phyloP scores from a whole-genome alignment of 2,888 invertebrate genomes.

The Dicranocentrus wangi region DNA sequence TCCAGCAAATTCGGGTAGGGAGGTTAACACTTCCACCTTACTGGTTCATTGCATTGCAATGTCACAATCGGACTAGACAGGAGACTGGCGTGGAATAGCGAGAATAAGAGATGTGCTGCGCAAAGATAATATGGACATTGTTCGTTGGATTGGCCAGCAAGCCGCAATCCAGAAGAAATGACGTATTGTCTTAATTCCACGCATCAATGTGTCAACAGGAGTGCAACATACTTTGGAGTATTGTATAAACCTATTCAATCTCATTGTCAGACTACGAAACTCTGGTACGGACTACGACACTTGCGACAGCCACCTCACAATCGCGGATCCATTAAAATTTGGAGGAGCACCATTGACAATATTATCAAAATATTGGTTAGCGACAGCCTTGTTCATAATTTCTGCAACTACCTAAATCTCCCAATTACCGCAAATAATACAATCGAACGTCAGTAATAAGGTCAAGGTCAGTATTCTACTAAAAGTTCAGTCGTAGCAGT shows the following conservation, averaged over 20 bases:
- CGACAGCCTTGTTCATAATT: too few relatives aligned
- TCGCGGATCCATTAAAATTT: too few relatives aligned
- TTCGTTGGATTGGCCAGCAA: neutral
- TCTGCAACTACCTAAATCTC: too few relatives aligned
- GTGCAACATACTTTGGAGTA: neutral
- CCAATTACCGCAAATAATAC: too few relatives aligned
- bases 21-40: neutral
- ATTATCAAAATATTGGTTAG: too few relatives aligned
- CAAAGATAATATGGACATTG: conserved; percentile 28
- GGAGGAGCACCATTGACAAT: too few relatives aligned
- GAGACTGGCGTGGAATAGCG: neutral
- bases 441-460: too few relatives aligned
- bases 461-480: too few relatives aligned
- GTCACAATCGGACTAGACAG: conserved; percentile 11
- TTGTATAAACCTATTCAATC: neutral
- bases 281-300: conserved; percentile 38
- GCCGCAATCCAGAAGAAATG: neutral
- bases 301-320: too few relatives aligned
- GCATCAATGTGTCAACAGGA: conserved; percentile 19
- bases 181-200: neutral
- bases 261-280: neutral
- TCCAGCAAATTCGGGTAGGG: neutral
- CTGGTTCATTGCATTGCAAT: neutral
- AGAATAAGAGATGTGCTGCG: conserved; percentile 1
- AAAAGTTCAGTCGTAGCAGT: too few relatives aligned